These are phyloP conservation scores for Prionailurus bengalensis DNA, from an alignment of 2,113 vertebrate species.

Conservation along the genomic window DNA sequence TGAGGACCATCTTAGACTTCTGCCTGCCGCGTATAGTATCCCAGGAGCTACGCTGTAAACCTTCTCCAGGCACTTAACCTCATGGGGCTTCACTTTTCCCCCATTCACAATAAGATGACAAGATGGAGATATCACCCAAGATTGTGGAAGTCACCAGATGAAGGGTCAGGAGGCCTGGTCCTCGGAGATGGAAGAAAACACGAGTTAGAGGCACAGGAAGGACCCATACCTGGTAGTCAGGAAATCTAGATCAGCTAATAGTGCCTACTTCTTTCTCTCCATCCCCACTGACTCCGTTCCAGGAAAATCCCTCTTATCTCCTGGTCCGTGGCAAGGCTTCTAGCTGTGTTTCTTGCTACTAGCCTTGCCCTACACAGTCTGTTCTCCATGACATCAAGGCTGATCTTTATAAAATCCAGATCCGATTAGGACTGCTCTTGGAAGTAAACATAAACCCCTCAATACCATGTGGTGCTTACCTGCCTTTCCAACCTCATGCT, in stretches of 20 bases:
- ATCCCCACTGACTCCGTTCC: background rate
- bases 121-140: background rate
- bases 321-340: background rate
- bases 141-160: background rate
- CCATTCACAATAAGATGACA: background rate
- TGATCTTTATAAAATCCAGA: background rate
- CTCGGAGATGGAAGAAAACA: background rate
- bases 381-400: background rate
- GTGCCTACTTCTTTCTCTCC: background rate
- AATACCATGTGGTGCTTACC: fast-evolving
- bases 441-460: background rate
- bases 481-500: background rate
- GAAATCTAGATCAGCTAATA: background rate
- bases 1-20: background rate
- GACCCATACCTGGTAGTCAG: background rate
- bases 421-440: background rate
- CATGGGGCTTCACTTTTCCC: background rate
- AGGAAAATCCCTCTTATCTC: background rate
- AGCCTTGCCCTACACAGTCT: background rate
- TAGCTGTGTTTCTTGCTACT: background rate
- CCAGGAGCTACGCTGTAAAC: background rate
- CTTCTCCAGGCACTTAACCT: background rate
- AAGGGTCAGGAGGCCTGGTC: background rate
- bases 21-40: background rate
- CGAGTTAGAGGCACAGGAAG: background rate